Base-by-base conservation (phyloP, 2,113 vertebrate species). In the Saccopteryx leptura region DNA sequence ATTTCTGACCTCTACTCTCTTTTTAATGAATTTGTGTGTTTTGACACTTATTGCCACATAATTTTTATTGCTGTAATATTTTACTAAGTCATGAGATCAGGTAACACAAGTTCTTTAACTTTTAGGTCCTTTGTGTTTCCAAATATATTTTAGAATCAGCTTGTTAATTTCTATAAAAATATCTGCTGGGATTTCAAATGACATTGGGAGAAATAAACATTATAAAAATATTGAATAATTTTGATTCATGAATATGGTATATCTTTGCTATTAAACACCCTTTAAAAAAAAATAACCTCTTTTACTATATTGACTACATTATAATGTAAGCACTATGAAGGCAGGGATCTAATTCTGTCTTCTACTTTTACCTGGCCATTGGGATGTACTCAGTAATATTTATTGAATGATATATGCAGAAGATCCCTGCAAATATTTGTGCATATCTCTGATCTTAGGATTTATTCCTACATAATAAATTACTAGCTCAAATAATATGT, bases 401-500 rank as follows among this genome's bases (percentile, higher is more conserved):
- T 81, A 76, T 50, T 81, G 54, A 75, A 33, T 90, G 65, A 50
- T 71, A 69, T 90, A 66, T 79, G 33, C 80, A 72, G 31, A 86
- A 65, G 80, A 65, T 52, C 28, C n/a, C 31, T 93, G 48, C 92
- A 76, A 5, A 75, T 68, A 92, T 61, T 91, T 68, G 23, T 84
- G 66, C 9, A 14, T 33, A 33, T 90, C 56, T 87, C 60, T 93
- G 18, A 87, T 82, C 68, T 78, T 82, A 69, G 33, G 11, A 61
- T 88, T 91, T 61, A 66, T 92, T 93, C 72, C 58, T 91, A 63
- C 39, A 54, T 68, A 50, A 61, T 23, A 24, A 91, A 91, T 72
- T 72, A 48, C 21, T 69, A 75, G 26, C 58, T 92, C 84, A 94
- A 75, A 94, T 7, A 46, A 75, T 84, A 60, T 80, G 23, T 63